phyloP scores from a whole-genome alignment of 2,888 invertebrate species.

The Oscheius sp. region DNA sequence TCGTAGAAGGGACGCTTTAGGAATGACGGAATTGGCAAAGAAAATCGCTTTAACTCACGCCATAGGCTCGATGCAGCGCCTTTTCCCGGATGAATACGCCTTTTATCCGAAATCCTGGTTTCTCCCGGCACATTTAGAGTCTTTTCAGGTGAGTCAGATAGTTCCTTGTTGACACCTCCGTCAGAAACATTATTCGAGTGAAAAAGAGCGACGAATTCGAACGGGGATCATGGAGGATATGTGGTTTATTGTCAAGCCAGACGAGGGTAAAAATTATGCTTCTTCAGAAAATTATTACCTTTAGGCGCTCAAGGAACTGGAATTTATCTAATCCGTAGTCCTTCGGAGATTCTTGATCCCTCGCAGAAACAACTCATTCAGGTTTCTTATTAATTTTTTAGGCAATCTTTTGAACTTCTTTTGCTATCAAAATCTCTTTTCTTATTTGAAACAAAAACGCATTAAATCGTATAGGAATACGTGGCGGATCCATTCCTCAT shows the following conservation, averaged over 20 bases:
- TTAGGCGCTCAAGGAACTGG: conserved; percentile 73
- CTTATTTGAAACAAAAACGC: too few relatives aligned
- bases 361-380: conserved; percentile 64
- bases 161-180: background rate
- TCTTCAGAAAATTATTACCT: background rate
- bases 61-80: conserved; percentile 71
- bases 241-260: conserved; percentile 74
- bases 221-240: conserved; percentile 32
- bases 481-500: conserved; percentile 71
- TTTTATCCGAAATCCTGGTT: conserved; percentile 74
- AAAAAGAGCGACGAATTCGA: conserved; percentile 10
- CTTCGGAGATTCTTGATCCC: conserved; percentile 71
- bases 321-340: conserved; percentile 73
- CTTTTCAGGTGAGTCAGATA: conserved; percentile 50
- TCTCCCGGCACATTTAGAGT: conserved; percentile 71
- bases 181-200: conserved; percentile 27
- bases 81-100: conserved; percentile 73
- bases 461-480: conserved; percentile 70
- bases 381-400: conserved; percentile 19
- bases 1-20: conserved; percentile 55
- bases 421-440: too few relatives aligned
- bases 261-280: conserved; percentile 70
- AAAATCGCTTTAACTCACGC: conserved; percentile 73
- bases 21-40: conserved; percentile 72
- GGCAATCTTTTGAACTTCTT: background rate